These are phyloP conservation scores for Listrodromus nycthemerus DNA, from an alignment of 2,888 invertebrate genomes.

Conservation along the genomic window DNA sequence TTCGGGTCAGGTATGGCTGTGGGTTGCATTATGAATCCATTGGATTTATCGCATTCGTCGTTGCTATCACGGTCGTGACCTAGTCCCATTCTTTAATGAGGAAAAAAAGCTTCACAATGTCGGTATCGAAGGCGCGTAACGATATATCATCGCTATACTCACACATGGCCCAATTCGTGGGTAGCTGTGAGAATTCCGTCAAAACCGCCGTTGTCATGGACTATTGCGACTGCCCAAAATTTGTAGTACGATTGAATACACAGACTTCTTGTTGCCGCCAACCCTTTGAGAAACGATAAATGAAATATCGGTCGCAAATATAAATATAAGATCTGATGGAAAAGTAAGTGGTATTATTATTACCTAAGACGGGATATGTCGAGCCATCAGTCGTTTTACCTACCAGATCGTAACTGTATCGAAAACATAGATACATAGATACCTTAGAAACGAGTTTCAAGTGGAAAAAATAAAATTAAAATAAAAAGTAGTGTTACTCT, in stretches of 20 bases:
- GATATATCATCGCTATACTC: constrained; percentile 1
- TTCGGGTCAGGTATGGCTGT: background rate
- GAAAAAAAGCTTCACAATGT: background rate
- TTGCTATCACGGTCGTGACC: constrained; percentile 27
- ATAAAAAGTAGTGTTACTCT: background rate
- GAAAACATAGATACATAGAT: background rate
- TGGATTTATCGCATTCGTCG: background rate
- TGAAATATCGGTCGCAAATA: background rate
- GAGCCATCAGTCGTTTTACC: too few relatives aligned
- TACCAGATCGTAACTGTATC: background rate
- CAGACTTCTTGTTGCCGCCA: background rate
- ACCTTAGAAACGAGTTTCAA: background rate
- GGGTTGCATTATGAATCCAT: constrained; percentile 41
- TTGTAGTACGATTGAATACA: background rate
- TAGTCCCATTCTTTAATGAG: constrained; percentile 43
- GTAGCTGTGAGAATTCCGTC: constrained; percentile 44
- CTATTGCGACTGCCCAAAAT: background rate
- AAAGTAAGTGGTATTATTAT: background rate
- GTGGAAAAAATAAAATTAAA: background rate
- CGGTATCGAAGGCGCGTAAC: background rate
- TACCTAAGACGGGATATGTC: background rate
- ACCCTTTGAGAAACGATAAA: background rate
- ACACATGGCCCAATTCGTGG: constrained; percentile 60
- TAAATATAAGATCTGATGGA: background rate
- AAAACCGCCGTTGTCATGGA: constrained; percentile 44